Base-by-base conservation (phyloP, 2,888 invertebrate genomes). In the Copidosoma aretas region DNA sequence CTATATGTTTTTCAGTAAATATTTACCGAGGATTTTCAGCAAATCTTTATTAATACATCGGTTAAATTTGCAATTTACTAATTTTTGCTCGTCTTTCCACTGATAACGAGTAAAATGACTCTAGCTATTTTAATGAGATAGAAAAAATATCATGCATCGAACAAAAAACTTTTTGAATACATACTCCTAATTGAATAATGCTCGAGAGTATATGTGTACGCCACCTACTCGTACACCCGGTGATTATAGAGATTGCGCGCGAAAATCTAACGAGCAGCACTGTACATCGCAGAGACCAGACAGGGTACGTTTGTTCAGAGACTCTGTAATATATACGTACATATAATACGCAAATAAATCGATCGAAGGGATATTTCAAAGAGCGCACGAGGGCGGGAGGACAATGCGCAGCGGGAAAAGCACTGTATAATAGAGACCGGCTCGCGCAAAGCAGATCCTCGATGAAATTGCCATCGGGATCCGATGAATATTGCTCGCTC, bases 391-490 rank as follows among this genome's bases (percentile, higher is more conserved):
- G 53, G 2, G 15, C 8, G 17, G 15, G 12, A 25, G 54, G 14
- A 52, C 22, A 24, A 25, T 14, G 4, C 3, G 17, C 46, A 4
- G 43, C 1, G 59, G 15, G 15, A 24, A 71, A 68, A 62, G 70
- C 70, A 71, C 71, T 68, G n/a, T n/a, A n/a, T n/a, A n/a, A n/a
- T n/a, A n/a, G n/a, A 68, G 70, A 71, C 60, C 68, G 64, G 12
- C 67, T 60, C 65, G 32, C 8, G 59, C 46, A 56, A 71, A 74
- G 65, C 62, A 70, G 70, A 64, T 71, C 68, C 3, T 32, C 60
- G 70, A 71, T 68, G 64, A 68, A 74, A 69, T 72, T 68, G 73
- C 66, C 70, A 72, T 72, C 62, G 70, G 65, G 68, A 60, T 69
- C 63, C 66, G 58, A 71, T 67, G 69, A 68, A 69, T 65, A 71